A percentile compares a stretch with the other conserved stretches of the same genome.
phyloP scores from a whole-genome alignment of 2,888 invertebrate species.

The Ceraclea dissimilis region DNA sequence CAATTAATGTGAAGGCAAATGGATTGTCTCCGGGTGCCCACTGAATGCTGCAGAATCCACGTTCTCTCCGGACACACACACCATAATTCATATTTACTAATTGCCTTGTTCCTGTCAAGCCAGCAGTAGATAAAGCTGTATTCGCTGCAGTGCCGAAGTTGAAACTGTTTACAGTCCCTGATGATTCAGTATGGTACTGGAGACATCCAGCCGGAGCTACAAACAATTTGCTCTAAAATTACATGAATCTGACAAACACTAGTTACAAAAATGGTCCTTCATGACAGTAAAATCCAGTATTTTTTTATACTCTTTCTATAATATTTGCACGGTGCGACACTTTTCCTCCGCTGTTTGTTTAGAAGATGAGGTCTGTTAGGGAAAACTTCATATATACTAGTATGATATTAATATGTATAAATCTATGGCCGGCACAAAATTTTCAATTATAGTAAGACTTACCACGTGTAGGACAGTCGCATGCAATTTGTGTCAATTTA shows the following conservation, averaged over 20 bases:
- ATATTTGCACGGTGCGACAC: too few species aligned
- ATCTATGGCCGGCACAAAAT: too few species aligned
- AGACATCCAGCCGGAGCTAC: slow-evolving; percentile 72
- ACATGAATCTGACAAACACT: too few species aligned
- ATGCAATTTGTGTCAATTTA: slow-evolving; percentile 63
- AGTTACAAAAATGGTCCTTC: too few species aligned
- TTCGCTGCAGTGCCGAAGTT: slow-evolving; percentile 64
- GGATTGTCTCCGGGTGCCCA: slow-evolving; percentile 31
- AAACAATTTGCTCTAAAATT: slow-evolving; percentile 27
- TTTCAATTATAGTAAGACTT: slow-evolving; percentile 28
- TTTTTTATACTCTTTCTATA: too few species aligned
- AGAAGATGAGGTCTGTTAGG: too few species aligned
- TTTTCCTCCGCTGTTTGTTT: too few species aligned
- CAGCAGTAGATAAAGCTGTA: slow-evolving; percentile 39
- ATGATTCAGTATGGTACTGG: slow-evolving; percentile 58
- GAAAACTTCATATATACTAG: too few species aligned
- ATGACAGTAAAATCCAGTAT: too few species aligned
- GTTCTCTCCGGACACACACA: slow-evolving; percentile 65
- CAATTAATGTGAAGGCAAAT: slow-evolving; percentile 64
- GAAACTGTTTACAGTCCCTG: slow-evolving; percentile 64
- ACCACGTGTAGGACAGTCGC: slow-evolving; percentile 63
- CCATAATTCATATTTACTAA: slow-evolving; percentile 67
- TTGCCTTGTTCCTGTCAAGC: slow-evolving; percentile 58
- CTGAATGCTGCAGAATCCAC: slow-evolving; percentile 64
- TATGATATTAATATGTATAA: too few species aligned